Percentiles rank a stretch among this genome's conserved stretches.
Conservation (phyloP, 2,888 invertebrate species). For the Eurytoma adleriae region DNA sequence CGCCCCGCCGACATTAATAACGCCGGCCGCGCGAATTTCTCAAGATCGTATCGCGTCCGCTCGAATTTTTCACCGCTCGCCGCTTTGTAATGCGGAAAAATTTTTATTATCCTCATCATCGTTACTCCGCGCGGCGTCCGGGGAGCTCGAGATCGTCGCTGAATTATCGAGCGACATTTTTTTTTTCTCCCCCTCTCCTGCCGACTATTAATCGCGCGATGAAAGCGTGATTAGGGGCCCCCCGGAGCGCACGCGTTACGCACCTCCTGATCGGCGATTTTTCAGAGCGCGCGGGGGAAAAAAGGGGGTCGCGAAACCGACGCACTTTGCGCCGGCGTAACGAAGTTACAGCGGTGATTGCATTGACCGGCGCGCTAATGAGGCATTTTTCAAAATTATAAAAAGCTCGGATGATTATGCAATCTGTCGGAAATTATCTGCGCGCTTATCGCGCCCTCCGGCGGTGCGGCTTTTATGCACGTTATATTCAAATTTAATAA, state of each 20-base stretch:
- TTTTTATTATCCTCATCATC: slow-evolving; percentile 2
- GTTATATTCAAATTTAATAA: neutral
- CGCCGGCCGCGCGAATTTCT: slow-evolving; percentile 12
- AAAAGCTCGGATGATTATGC: slow-evolving; percentile 12
- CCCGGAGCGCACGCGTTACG: neutral
- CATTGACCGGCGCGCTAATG: slow-evolving; percentile 41
- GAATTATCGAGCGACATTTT: slow-evolving; percentile 14
- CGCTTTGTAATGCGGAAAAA: slow-evolving; percentile 1
- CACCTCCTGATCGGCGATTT: slow-evolving; percentile 47
- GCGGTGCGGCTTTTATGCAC: neutral
- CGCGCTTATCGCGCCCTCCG: neutral
- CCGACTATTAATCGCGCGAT: slow-evolving; percentile 47
- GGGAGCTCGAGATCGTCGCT: neutral
- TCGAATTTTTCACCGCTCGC: slow-evolving; percentile 9
- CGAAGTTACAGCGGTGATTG: slow-evolving; percentile 31
- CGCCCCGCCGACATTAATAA: slow-evolving; percentile 13
- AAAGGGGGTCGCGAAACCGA: slow-evolving; percentile 33
- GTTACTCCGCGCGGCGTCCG: neutral
- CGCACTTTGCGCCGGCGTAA: slow-evolving; percentile 49
- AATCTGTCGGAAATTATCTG: slow-evolving; percentile 13
- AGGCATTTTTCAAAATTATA: slow-evolving; percentile 38
- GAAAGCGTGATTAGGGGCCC: slow-evolving; percentile 52
- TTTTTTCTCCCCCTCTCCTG: neutral
- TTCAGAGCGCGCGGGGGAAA: slow-evolving; percentile 22
- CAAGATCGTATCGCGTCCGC: slow-evolving; percentile 17